Base-by-base conservation (phyloP, 2,797 vertebrate species). In the Sebastes itinus region DNA sequence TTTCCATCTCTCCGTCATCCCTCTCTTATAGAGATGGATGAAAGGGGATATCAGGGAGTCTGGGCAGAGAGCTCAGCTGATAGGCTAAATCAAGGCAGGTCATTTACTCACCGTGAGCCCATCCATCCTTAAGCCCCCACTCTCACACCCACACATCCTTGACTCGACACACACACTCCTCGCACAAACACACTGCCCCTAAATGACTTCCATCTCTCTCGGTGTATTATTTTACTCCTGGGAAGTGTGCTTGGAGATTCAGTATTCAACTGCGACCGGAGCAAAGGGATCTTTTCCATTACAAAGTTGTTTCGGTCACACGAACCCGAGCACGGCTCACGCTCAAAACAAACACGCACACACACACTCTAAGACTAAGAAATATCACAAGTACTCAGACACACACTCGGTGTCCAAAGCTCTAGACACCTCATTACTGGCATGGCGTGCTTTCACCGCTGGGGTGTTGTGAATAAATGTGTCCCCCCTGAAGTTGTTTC, bases 21-120 rank as follows among this genome's bases (percentile, higher is more conserved):
- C 86, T 78, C 83, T 52, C 82, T 93, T 88, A 94, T 92, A 91
- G 90, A 95, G 93, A 95, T 87, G 92, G 92, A 94, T 94, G 94
- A 89, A 91, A 83, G 77, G 81, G 89, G 87, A 87, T 89, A 85
- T 91, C 66, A 60, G 78, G 82, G 84, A 90, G 91, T 90, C 89
- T 89, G 90, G 86, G 88, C 80, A 87, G 88, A 93, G 91, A 88
- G 87, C 92, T 89, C 83, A 77, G 88, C 87, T 93, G 92, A 92
- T 91, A 88, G 90, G 90, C 80, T 88, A 85, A 90, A 93, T 94
- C 92, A 86, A 88, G 91, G 91, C 92, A 90, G 92, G 92, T 94
- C 91, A 92, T 94, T 94, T 93, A 91, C 92, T 92, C 88, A 75
- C 75, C 20, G 14, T 68, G 2, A 81, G 72, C 84, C 76, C 90